Base-by-base conservation (phyloP, 37 sponge, comb jelly and placozoan genomes). In the Theonella swinhoei region DNA sequence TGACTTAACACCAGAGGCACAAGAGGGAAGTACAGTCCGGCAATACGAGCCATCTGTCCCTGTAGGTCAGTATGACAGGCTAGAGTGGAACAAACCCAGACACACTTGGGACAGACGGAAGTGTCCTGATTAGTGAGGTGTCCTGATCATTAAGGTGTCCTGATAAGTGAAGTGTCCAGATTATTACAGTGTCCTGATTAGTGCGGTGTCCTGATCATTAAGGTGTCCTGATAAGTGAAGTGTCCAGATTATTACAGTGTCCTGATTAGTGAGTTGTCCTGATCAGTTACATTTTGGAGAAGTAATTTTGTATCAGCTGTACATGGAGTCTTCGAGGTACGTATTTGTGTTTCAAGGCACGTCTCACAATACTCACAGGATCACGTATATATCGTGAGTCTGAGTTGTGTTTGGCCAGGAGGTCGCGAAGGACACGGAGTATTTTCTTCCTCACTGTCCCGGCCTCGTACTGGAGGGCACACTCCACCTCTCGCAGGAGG, bases 21-120 rank as follows among this genome's bases (percentile, higher is more conserved):
- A 5, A 98, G 82, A 24, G 98, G 98, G 26, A 98, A 76, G 87
- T 88, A 98, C 42, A 98, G 90, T 29, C 82, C 60, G 26, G 96
- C 92, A 11, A 98, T 87, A 22, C 91, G 75, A 32, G 83, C 72
- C 36, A 81, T 83, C 63, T 88, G 84, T 0, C 59, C 76, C 92
- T 92, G 65, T 36, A 62, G 24, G 8, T 11, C 61, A 24, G 33
- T 68, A n/a, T 14, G 22, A 24, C 11, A 23, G 22, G 19, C 19
- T 22, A 60, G 19, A 23, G 62, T 23, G 19, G 22, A 60, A n/a
- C n/a, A n/a, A n/a, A n/a, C n/a, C 19, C 22, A 60, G 19, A 60
- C 22, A 22, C 22, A 22, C 22, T 23, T 23, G 19, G 62, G 62
- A 60, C 22, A 60, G 62, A 60, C 62, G 61, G 20, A 20, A n/a